These are phyloP conservation scores for Excalfactoria chinensis DNA, from an alignment of 2,113 vertebrate species.

Conservation along the genomic window DNA sequence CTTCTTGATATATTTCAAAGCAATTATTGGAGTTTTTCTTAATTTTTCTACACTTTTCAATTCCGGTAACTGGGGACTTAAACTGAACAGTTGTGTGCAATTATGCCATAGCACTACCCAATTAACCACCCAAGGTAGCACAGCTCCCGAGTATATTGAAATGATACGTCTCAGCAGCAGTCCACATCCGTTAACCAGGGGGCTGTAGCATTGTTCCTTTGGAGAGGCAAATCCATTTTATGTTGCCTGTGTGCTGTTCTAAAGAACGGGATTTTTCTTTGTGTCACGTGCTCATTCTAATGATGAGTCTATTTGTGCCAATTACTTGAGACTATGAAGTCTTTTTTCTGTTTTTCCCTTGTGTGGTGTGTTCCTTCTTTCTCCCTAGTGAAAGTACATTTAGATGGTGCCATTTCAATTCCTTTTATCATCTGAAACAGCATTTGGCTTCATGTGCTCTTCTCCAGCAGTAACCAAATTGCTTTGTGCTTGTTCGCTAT, in stretches of 20 bases:
- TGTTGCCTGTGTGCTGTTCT: not conserved
- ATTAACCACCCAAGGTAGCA: slow-evolving; percentile 49
- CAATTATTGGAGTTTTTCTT: not conserved
- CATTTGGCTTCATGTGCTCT: not conserved
- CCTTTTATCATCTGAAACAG: not conserved
- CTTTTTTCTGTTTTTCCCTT: no score
- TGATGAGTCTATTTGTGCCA: no score
- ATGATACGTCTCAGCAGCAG: not conserved
- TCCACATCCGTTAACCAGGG: not conserved
- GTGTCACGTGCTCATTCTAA: no score
- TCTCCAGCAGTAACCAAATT: not conserved
- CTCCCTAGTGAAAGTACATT: no score
- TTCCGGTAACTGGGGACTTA: not conserved
- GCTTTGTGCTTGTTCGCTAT: not conserved
- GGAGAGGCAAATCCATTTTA: not conserved
- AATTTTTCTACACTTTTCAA: not conserved
- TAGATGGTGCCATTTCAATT: accelerated
- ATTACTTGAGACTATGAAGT: no score
- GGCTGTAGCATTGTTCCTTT: not conserved
- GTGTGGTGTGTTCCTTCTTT: no score
- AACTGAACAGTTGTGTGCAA: slow-evolving; percentile 12
- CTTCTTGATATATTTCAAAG: not conserved
- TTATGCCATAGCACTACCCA: slow-evolving; percentile 12
- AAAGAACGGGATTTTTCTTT: no score
- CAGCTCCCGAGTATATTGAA: not conserved